Evolutionary conservation across 2,888 invertebrate genomes (phyloP).

Genomic region (Falcaria lacertinaria): DNA sequence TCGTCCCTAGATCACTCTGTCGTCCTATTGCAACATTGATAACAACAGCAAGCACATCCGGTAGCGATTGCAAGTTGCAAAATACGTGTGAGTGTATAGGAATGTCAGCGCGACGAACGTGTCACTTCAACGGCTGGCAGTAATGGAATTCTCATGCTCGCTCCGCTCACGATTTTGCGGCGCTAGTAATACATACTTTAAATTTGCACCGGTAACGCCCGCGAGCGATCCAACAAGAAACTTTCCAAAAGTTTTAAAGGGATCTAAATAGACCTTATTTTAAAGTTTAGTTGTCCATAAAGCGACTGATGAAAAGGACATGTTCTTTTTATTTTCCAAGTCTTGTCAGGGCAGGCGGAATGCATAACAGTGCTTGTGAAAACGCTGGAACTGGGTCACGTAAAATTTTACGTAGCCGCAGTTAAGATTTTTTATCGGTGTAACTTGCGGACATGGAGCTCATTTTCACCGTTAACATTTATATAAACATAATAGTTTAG

Average conservation of each 20-base stretch:
- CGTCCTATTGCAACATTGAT: neutral
- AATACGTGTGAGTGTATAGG: constrained; percentile 16
- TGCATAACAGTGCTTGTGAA: constrained; percentile 16
- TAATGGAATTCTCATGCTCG: constrained; percentile 77
- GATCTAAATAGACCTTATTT: constrained; percentile 61
- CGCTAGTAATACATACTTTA: constrained; percentile 72
- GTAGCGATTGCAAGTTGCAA: constrained; percentile 14
- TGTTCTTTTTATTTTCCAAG: constrained; percentile 13
- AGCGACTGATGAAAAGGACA: constrained; percentile 18
- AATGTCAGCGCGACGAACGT: constrained; percentile 40
- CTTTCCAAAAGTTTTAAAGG: constrained; percentile 59
- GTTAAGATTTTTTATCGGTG: neutral
- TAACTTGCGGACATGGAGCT: neutral
- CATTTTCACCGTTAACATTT: neutral
- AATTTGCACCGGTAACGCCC: constrained; percentile 72
- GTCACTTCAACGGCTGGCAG: constrained; percentile 61
- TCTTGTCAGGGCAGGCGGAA: constrained; percentile 14
- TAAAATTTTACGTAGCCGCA: neutral
- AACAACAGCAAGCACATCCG: constrained; percentile 5
- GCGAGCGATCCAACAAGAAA: constrained; percentile 58
- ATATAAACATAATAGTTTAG: neutral
- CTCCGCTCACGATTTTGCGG: constrained; percentile 62
- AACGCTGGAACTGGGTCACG: constrained; percentile 7
- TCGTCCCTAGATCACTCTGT: neutral
- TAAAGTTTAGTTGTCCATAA: constrained; percentile 40